These are phyloP conservation scores for Tachysurus vachellii DNA, from an alignment of 2,113 vertebrate genomes.

Conservation along the genomic window DNA sequence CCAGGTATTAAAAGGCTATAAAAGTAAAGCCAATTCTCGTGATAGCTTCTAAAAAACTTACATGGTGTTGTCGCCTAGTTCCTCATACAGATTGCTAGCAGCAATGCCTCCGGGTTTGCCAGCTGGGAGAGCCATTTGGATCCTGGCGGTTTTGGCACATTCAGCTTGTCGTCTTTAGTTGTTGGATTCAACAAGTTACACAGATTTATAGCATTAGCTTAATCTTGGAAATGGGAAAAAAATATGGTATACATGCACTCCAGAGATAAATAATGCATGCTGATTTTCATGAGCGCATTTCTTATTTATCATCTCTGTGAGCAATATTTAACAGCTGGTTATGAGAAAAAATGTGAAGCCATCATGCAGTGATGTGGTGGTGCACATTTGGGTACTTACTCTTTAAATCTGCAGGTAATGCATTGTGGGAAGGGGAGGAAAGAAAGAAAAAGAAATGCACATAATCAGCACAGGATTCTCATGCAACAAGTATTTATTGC, in stretches of 20 bases:
- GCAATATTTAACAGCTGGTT: constrained; percentile 4
- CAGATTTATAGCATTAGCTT: constrained; percentile 28
- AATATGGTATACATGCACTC: constrained; percentile 24
- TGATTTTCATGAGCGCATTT: constrained; percentile 12
- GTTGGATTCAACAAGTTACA: constrained; percentile 39
- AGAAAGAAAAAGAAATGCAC: constrained; percentile 2
- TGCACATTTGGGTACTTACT: constrained; percentile 82
- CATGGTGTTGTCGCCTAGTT: constrained; percentile 92
- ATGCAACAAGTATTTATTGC: background rate
- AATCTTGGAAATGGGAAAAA: constrained; percentile 25
- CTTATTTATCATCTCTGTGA: constrained; percentile 21
- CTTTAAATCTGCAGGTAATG: constrained; percentile 88
- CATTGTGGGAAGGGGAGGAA: constrained; percentile 52
- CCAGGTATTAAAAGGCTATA: background rate
- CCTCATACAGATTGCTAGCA: constrained; percentile 91
- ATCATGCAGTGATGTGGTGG: constrained; percentile 8
- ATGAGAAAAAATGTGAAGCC: background rate
- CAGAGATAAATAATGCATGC: constrained; percentile 11
- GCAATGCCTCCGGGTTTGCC: constrained; percentile 81
- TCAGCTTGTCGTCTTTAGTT: constrained; percentile 88
- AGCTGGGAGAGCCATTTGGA: constrained; percentile 89
- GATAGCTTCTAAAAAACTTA: constrained; percentile 72
- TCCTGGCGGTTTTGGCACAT: constrained; percentile 92
- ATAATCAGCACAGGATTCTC: background rate
- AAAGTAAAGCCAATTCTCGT: background rate